Evolutionary conservation across 2,888 invertebrate species (phyloP), one percentile per base, ranked within the genome.

Genomic region (Drosophila aldrichi): DNA sequence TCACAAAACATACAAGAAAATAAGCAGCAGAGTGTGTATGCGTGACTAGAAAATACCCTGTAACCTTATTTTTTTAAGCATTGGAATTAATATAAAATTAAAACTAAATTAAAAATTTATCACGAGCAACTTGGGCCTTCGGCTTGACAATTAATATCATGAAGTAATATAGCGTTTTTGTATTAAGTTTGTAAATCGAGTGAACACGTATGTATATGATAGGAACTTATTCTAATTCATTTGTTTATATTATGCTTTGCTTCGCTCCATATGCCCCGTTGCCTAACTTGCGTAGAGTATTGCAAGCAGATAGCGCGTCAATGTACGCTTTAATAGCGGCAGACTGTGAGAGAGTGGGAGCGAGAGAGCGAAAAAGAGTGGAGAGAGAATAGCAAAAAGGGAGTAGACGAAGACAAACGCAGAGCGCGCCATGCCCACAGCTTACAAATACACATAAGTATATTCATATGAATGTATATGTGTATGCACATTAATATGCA

Each of bases 251-350:
- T 20, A n/a, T 9, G 48, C 9, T 25, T 25, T 5, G 16, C 10
- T n/a, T 9, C 25, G n/a, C 4, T 10, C 0, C 29, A n/a, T 29
- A 48, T 25, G 10, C 48, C 6, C 10, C 5, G 29, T 29, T n/a
- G 2, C 10, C 8, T 18, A 10, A 3, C 8, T 3, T 18, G 9
- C 40, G 1, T 16, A 63, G 60, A 38, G 44, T 61, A 61, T 64
- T 29, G 2, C 14, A 20, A 51, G 22, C 74, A 68, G 75, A 80
- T 82, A 76, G 66, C 61, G 57, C 60, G 54, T 69, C 77, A 65
- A 70, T 78, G 48, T 29, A 56, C 48, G 48, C 49, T 25, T 43
- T 52, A 32, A 44, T 29, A 59, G 22, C 44, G 55, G 5, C 36
- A 32, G 43, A 38, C 40, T 36, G 49, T 16, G 29, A 14, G 32